Evolutionary conservation across 2,888 invertebrate species (phyloP).

Genomic region (Erpobdella octoculata): DNA sequence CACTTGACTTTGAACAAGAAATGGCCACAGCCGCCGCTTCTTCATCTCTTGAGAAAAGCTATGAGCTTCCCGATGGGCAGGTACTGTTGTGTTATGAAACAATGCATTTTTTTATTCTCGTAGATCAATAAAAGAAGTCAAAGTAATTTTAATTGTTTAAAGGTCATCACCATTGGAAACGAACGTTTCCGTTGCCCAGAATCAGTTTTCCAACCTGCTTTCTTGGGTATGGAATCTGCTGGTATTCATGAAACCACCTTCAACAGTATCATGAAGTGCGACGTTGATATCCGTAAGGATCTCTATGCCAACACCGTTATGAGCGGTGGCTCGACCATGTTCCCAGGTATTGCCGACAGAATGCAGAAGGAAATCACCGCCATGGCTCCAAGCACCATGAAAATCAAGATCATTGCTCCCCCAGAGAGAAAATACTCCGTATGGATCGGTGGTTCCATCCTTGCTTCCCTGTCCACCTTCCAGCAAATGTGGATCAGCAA

Average conservation of each 20-base stretch:
- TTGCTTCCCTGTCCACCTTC: slow-evolving; percentile 81
- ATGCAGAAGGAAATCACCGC: slow-evolving; percentile 96
- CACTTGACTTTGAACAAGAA: slow-evolving; percentile 82
- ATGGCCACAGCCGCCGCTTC: slow-evolving; percentile 86
- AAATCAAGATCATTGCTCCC: slow-evolving; percentile 72
- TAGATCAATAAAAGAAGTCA: background rate
- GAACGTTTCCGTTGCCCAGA: slow-evolving; percentile 48
- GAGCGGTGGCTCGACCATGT: slow-evolving; percentile 91
- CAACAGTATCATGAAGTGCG: slow-evolving; percentile 50
- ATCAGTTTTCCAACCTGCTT: slow-evolving; percentile 49
- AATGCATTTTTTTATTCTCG: slow-evolving; percentile 42
- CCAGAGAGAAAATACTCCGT: slow-evolving; percentile 94
- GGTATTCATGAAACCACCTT: slow-evolving; percentile 43
- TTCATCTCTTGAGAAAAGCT: slow-evolving; percentile 81
- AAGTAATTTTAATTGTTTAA: background rate
- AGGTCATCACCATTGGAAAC: slow-evolving; percentile 47
- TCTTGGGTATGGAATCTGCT: slow-evolving; percentile 45
- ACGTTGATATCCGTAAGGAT: slow-evolving; percentile 50
- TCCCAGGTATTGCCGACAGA: slow-evolving; percentile 88
- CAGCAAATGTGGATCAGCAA: slow-evolving; percentile 93
- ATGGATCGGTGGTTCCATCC: slow-evolving; percentile 94
- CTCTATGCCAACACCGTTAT: slow-evolving; percentile 63
- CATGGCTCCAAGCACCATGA: slow-evolving; percentile 62
- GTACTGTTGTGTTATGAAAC: background rate
- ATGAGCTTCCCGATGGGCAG: slow-evolving; percentile 52